Percentiles rank a stretch among this genome's conserved stretches.
These are phyloP conservation scores for Rafetus swinhoei DNA, from an alignment of 2,113 vertebrate genomes.

Conservation along the genomic window DNA sequence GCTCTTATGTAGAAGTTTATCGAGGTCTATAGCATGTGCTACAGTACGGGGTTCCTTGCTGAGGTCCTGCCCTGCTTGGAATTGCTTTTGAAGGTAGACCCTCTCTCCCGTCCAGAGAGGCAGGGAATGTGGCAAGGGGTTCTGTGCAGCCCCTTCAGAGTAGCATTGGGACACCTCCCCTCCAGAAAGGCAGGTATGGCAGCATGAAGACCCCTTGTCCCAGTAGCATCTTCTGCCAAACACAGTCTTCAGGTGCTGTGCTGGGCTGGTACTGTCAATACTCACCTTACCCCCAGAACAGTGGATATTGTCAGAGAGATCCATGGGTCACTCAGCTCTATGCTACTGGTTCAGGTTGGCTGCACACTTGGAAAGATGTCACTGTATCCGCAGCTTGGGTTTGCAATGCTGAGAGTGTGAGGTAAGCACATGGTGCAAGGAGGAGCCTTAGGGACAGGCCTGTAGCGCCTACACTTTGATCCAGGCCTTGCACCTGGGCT, in stretches of 20 bases:
- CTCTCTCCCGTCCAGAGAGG: fast-evolving
- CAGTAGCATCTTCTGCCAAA: not conserved
- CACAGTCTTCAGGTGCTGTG: not conserved
- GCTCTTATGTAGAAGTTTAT: not conserved
- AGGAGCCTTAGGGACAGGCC: not conserved
- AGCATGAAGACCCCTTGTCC: not conserved
- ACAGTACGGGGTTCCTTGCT: not conserved
- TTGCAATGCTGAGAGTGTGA: not conserved
- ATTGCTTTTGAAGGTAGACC: not conserved
- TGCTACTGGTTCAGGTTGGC: fast-evolving
- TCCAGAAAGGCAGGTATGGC: not conserved
- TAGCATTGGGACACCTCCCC: not conserved
- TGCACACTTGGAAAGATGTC: fast-evolving
- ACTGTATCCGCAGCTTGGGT: not conserved
- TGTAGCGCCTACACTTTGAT: not conserved
- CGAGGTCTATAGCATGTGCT: not conserved
- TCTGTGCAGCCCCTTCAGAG: not conserved
- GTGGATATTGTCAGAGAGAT: fast-evolving
- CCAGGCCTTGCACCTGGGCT: not conserved
- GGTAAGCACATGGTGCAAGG: not conserved
- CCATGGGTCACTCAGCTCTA: fast-evolving
- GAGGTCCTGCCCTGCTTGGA: too few relatives aligned
- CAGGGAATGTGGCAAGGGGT: not conserved
- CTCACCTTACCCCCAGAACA: fast-evolving
- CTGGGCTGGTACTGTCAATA: not conserved